These are phyloP conservation scores for Catalaphyllia jardinei DNA, from an alignment of 64 coral and sea anemone species.

Conservation along the genomic window DNA sequence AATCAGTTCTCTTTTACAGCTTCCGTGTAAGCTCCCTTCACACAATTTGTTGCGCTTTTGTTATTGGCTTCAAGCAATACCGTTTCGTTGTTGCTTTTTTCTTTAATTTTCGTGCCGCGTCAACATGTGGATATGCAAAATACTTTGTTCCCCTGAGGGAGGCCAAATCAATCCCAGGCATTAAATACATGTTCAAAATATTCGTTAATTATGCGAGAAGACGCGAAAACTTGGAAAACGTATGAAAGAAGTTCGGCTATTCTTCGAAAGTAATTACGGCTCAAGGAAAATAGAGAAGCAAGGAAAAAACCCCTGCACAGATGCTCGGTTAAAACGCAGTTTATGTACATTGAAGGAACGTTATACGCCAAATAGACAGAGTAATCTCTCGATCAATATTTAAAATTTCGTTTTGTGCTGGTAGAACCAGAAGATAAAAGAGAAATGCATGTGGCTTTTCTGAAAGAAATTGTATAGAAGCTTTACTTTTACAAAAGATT, in stretches of 20 bases:
- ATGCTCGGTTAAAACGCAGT: neutral
- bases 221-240: neutral
- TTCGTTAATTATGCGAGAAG: neutral
- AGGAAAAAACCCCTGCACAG: neutral
- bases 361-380: neutral
- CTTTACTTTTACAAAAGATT: neutral
- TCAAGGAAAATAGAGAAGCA: neutral
- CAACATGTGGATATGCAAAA: neutral
- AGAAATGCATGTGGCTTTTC: slow-evolving; percentile 14
- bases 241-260: neutral
- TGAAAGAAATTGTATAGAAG: slow-evolving; percentile 15
- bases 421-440: neutral
- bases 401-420: neutral
- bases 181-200: neutral
- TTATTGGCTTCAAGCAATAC: neutral
- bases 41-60: slow-evolving; percentile 13
- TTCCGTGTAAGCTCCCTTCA: neutral
- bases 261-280: neutral
- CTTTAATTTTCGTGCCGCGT: neutral
- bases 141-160: neutral
- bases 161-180: neutral
- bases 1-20: slow-evolving; percentile 11
- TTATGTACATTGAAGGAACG: neutral
- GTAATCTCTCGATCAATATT: slow-evolving; percentile 29
- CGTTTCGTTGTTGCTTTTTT: neutral